Percentiles rank a stretch among this genome's conserved stretches.
Evolutionary conservation across 2,797 vertebrate genomes (phyloP).

Genomic region (Falco biarmicus): DNA sequence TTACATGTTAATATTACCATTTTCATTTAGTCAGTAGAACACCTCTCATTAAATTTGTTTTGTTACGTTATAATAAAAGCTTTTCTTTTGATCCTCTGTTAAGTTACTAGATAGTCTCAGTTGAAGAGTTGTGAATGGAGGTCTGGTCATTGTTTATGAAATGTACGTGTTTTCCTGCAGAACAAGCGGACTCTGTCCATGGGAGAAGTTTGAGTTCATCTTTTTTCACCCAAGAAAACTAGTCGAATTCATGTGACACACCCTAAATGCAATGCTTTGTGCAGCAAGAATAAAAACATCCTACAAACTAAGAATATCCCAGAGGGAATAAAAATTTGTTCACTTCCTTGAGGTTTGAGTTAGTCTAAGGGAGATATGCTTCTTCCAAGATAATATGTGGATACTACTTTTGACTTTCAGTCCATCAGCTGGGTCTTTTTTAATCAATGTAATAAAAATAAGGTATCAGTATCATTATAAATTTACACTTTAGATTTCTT

Average conservation of each 20-base stretch:
- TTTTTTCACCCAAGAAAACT: neutral
- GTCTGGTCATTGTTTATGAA: neutral
- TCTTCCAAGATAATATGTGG: neutral
- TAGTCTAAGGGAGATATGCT: neutral
- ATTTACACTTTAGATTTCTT: neutral
- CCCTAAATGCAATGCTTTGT: neutral
- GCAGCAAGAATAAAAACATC: neutral
- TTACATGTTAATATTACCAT: neutral
- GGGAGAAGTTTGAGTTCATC: neutral
- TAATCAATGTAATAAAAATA: neutral
- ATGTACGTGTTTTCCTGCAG: neutral
- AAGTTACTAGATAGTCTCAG: neutral
- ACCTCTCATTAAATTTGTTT: neutral
- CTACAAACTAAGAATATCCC: neutral
- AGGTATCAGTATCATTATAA: neutral
- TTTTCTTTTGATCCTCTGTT: neutral
- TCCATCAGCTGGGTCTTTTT: neutral
- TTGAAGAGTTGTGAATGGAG: neutral
- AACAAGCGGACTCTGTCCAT: neutral
- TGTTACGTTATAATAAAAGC: neutral
- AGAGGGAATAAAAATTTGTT: neutral
- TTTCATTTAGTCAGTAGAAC: neutral
- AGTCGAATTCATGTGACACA: neutral
- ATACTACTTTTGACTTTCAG: neutral
- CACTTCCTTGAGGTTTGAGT: neutral